These are phyloP conservation scores for Anolis apletophallus DNA, from an alignment of 2,797 vertebrate species.

Conservation along the genomic window DNA sequence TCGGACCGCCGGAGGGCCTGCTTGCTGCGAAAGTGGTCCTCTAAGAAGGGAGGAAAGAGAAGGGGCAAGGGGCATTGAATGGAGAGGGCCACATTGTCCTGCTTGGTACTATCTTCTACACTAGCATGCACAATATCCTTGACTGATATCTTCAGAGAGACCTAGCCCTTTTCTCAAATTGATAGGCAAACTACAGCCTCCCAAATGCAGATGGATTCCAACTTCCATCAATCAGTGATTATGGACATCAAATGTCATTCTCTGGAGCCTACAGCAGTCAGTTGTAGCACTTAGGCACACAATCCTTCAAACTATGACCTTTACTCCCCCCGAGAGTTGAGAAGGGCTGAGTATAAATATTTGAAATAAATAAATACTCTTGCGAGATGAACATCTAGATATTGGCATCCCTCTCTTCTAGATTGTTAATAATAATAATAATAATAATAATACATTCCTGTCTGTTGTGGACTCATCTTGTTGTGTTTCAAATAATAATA, in stretches of 20 bases:
- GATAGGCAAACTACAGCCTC: neutral
- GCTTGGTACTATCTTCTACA: neutral
- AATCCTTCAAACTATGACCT: neutral
- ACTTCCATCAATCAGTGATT: neutral
- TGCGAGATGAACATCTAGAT: no score
- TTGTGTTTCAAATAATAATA: no score
- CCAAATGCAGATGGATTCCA: neutral
- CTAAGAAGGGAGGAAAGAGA: conserved; percentile 31
- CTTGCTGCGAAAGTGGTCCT: conserved; percentile 71
- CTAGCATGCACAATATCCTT: neutral
- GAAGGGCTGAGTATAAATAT: no score
- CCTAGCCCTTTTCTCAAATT: neutral
- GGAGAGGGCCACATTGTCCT: neutral
- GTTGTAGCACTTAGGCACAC: neutral
- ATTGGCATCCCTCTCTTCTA: no score
- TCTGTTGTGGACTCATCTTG: no score
- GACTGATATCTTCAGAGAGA: neutral
- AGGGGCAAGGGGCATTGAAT: no score
- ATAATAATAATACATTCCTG: no score
- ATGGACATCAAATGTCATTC: neutral
- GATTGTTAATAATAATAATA: no score
- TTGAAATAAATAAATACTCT: no score
- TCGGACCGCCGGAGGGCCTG: conserved; percentile 53
- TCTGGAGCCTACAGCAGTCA: neutral
- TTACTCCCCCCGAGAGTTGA: no score